Evolutionary conservation across 2,888 invertebrate species (phyloP).

Genomic region (Metellina segmentata): DNA sequence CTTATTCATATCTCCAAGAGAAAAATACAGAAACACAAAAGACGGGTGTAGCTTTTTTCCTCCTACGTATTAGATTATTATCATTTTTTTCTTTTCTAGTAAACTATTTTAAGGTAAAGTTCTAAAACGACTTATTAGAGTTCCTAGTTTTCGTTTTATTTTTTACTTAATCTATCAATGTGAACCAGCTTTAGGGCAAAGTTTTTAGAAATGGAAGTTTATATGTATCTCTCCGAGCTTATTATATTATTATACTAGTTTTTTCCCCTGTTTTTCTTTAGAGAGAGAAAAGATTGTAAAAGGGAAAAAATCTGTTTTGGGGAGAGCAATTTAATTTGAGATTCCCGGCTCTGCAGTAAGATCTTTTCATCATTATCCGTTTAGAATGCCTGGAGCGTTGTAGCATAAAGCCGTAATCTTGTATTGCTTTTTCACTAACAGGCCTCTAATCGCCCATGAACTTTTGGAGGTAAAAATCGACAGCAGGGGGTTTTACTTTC

Average conservation of each 20-base stretch:
- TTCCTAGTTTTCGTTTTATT: slow-evolving; percentile 12
- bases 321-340: slow-evolving; percentile 37
- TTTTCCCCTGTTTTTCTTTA: neutral
- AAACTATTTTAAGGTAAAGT: slow-evolving; percentile 44
- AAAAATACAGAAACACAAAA: slow-evolving; percentile 59
- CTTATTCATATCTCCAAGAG: slow-evolving; percentile 55
- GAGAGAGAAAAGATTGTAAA: neutral
- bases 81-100: slow-evolving; percentile 17
- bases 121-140: slow-evolving; percentile 51
- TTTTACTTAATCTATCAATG: slow-evolving; percentile 52
- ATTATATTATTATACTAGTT: slow-evolving; percentile 41
- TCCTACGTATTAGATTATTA: slow-evolving; percentile 44
- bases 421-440: neutral
- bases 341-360: neutral
- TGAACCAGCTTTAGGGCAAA: slow-evolving; percentile 16
- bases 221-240: slow-evolving; percentile 1
- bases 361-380: slow-evolving; percentile 32
- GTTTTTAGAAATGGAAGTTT: slow-evolving; percentile 16
- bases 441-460: neutral
- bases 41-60: slow-evolving; percentile 24
- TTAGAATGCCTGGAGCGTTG: neutral
- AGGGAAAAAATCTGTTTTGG: slow-evolving; percentile 33
- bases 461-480: neutral
- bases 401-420: slow-evolving; percentile 25
- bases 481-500: neutral